Conservation (phyloP, 2,797 vertebrate species). For the Apogon talboti region DNA sequence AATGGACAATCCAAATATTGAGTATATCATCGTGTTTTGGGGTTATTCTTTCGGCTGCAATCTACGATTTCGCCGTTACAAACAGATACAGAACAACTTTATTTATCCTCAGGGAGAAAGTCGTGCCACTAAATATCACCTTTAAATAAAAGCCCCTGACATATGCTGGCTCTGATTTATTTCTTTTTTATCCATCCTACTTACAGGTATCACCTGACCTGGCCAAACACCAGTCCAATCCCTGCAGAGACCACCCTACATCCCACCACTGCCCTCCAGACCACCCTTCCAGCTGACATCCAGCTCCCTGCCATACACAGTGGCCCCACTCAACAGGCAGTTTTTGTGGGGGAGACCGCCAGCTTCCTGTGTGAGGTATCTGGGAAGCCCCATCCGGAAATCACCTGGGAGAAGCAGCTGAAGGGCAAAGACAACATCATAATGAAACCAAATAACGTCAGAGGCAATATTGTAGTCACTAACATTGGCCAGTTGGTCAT, state of each 20-base stretch:
- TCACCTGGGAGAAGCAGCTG: slow-evolving; percentile 96
- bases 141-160: neutral
- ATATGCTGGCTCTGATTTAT: slow-evolving; percentile 35
- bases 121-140: too few species aligned
- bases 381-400: slow-evolving; percentile 90
- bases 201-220: slow-evolving; percentile 92
- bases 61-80: too few species aligned
- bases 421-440: slow-evolving; percentile 91
- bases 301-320: slow-evolving; percentile 87
- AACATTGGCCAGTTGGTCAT: slow-evolving; percentile 98
- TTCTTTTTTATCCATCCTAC: slow-evolving; percentile 63
- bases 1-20: too few species aligned
- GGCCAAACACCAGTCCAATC: slow-evolving; percentile 94
- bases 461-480: slow-evolving; percentile 94
- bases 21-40: too few species aligned
- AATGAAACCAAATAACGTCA: slow-evolving; percentile 93
- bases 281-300: slow-evolving; percentile 86
- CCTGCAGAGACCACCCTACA: slow-evolving; percentile 89
- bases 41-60: too few species aligned
- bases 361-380: slow-evolving; percentile 96
- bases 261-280: slow-evolving; percentile 90
- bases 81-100: too few species aligned
- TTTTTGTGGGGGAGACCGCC: slow-evolving; percentile 92
- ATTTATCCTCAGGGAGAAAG: too few species aligned
- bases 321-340: slow-evolving; percentile 87